Percentiles rank a stretch among this genome's conserved stretches.
Conservation (phyloP, 2,888 invertebrate genomes). For the Dinocampus coccinellae region DNA sequence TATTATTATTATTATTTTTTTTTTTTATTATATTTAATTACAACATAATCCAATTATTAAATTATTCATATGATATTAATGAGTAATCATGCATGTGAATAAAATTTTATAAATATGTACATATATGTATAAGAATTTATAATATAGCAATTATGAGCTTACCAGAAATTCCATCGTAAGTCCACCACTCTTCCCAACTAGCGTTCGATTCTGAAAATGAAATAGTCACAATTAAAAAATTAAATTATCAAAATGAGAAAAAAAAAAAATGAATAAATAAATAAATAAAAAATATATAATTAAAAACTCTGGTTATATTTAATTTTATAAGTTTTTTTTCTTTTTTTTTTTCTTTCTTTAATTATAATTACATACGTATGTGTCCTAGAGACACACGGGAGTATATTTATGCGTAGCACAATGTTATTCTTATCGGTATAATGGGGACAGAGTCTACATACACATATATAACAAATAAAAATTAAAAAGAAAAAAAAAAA, state of each 20-base stretch:
- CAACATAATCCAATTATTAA: background rate
- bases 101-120: no score
- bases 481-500: no score
- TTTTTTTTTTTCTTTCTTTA: background rate
- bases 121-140: no score
- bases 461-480: background rate
- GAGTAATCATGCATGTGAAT: constrained; percentile 34
- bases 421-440: constrained; percentile 27
- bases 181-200: constrained; percentile 92
- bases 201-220: constrained; percentile 78
- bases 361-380: background rate
- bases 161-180: constrained; percentile 89
- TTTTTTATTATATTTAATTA: background rate
- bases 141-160: constrained; percentile 50
- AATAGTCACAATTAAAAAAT: constrained; percentile 39
- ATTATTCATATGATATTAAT: background rate
- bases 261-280: background rate
- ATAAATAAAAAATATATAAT: background rate
- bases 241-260: background rate
- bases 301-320: background rate
- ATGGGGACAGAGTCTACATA: constrained; percentile 1
- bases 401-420: constrained; percentile 22
- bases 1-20: background rate
- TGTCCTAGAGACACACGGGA: background rate
- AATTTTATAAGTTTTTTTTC: background rate